These are phyloP conservation scores for Lymantria dispar DNA, from an alignment of 2,888 invertebrate species.

Conservation along the genomic window DNA sequence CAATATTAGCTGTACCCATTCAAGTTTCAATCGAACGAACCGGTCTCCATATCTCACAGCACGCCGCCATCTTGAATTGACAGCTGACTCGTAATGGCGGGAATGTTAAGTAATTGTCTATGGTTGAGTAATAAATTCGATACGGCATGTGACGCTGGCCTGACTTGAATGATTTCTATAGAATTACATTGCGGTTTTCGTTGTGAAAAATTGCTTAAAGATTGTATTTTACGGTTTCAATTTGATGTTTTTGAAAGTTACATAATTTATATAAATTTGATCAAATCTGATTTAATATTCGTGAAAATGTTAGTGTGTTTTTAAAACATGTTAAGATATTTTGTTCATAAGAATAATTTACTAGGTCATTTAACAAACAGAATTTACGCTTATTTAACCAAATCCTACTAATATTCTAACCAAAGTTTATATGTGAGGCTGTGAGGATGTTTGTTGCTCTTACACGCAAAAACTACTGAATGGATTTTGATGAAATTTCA, in stretches of 20 bases:
- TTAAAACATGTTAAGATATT: too few relatives aligned
- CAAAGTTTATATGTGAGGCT: too few relatives aligned
- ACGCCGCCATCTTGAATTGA: slow-evolving; percentile 55
- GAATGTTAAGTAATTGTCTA: slow-evolving; percentile 56
- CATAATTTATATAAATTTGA: neutral
- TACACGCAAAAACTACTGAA: too few relatives aligned
- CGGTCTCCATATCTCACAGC: slow-evolving; percentile 51
- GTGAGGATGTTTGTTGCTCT: too few relatives aligned
- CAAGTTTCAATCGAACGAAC: slow-evolving; percentile 44
- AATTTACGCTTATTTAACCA: too few relatives aligned
- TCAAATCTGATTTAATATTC: too few relatives aligned
- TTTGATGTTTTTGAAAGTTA: neutral
- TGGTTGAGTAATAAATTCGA: slow-evolving; percentile 57
- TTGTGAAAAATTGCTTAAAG: slow-evolving; percentile 5
- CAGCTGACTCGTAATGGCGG: slow-evolving; percentile 56
- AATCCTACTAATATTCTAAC: too few relatives aligned
- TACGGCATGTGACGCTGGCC: slow-evolving; percentile 42
- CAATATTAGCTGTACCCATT: slow-evolving; percentile 40
- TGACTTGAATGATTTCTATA: slow-evolving; percentile 35
- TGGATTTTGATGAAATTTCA: too few relatives aligned
- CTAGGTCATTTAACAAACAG: too few relatives aligned
- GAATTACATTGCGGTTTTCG: slow-evolving; percentile 30
- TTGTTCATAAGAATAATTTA: too few relatives aligned
- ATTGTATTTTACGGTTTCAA: neutral
- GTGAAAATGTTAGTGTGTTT: too few relatives aligned